Percentiles rank a stretch among this genome's conserved stretches.
phyloP scores from a whole-genome alignment of 2,888 invertebrate genomes.

The Cataglyphis cursor region DNA sequence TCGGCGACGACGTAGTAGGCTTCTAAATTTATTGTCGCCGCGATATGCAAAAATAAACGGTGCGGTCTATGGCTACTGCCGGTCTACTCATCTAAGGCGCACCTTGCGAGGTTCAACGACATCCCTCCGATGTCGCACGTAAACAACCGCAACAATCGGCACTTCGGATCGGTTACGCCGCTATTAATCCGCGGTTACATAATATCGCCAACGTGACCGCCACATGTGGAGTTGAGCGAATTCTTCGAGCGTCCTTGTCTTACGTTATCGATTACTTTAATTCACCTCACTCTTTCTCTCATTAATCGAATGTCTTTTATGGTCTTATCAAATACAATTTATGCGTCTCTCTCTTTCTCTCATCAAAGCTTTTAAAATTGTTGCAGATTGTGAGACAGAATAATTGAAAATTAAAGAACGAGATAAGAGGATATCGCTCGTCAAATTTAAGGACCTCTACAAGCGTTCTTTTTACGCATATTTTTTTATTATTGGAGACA shows the following conservation, averaged over 20 bases:
- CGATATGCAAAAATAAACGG: slow-evolving; percentile 44
- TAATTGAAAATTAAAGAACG: background rate
- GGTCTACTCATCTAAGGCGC: background rate
- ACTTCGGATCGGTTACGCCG: background rate
- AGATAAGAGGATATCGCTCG: background rate
- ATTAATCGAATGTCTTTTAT: background rate
- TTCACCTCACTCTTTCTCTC: background rate
- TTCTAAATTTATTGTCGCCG: slow-evolving; percentile 54
- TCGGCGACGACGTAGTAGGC: background rate
- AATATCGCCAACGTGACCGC: slow-evolving; percentile 5
- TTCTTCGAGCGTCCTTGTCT: background rate
- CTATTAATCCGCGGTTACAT: slow-evolving; percentile 29
- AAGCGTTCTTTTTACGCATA: background rate
- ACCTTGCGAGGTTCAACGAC: slow-evolving; percentile 39
- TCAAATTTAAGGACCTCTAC: background rate
- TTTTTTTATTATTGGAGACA: background rate
- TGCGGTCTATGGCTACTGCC: background rate
- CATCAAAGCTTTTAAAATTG: background rate
- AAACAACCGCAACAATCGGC: slow-evolving; percentile 23
- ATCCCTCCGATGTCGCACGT: slow-evolving; percentile 21
- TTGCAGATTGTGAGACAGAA: background rate
- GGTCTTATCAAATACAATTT: too few relatives aligned
- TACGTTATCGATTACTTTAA: background rate
- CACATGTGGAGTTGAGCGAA: background rate
- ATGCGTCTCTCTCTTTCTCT: background rate